Conservation (phyloP, 2,797 vertebrate genomes). For the Anas capensis region DNA sequence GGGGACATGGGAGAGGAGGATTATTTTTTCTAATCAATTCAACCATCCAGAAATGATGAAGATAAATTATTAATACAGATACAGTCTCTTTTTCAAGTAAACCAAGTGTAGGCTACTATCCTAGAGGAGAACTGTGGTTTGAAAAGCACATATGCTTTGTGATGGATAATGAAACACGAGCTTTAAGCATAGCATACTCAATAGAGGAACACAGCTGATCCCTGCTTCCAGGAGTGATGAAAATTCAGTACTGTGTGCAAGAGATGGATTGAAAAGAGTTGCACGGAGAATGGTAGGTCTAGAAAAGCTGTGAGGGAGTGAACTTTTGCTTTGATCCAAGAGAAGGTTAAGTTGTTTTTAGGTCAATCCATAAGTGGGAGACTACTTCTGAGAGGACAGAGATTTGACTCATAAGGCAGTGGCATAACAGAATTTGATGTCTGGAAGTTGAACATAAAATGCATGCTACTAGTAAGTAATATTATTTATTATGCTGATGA, state of each 20-base stretch:
- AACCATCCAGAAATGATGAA: not conserved
- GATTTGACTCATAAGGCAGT: not conserved
- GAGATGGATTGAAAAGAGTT: not conserved
- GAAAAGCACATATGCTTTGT: not conserved
- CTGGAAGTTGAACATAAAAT: conserved; percentile 21
- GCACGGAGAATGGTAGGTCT: not conserved
- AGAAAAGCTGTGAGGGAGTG: not conserved
- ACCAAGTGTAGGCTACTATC: not conserved
- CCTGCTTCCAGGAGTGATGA: not conserved
- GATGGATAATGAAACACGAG: not conserved
- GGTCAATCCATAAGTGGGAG: not conserved
- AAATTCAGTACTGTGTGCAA: not conserved
- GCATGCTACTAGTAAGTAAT: not conserved
- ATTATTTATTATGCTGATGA: not conserved
- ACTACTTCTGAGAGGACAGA: not conserved
- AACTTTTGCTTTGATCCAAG: not conserved
- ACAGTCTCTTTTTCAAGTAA: too few species aligned
- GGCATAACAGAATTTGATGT: not conserved
- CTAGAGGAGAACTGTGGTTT: not conserved
- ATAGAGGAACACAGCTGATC: not conserved
- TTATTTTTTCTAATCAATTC: not conserved
- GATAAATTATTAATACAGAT: not conserved
- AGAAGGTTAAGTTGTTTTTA: not conserved
- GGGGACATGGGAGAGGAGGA: not conserved
- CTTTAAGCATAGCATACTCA: rapidly evolving